Evolutionary conservation across 2,113 vertebrate genomes (phyloP).

Genomic region (Toxotes chatareus): DNA sequence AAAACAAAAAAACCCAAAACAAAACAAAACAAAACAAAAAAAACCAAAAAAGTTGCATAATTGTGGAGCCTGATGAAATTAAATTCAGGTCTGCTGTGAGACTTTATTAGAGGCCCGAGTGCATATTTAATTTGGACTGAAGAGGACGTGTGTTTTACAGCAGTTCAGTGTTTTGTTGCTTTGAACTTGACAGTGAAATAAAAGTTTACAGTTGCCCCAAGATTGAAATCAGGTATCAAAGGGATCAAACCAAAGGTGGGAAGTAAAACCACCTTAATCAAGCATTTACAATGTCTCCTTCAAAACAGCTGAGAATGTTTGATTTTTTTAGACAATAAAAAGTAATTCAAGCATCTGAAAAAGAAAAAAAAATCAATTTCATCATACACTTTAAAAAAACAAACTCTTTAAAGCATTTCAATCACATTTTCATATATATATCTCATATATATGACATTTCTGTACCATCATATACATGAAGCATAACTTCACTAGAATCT

Average conservation of each 20-base stretch:
- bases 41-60: conserved; percentile 19
- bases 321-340: conserved; percentile 8
- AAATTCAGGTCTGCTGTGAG: conserved; percentile 12
- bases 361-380: conserved; percentile 38
- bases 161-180: conserved; percentile 6
- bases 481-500: conserved; percentile 43
- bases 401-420: conserved; percentile 72
- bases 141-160: conserved; percentile 29
- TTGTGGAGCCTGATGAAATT: conserved; percentile 12
- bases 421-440: conserved; percentile 52
- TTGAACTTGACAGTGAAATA: neutral
- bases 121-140: conserved; percentile 23
- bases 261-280: conserved; percentile 23
- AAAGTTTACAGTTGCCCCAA: conserved; percentile 3
- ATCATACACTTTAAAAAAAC: conserved; percentile 48
- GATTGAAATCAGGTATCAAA: conserved; percentile 7
- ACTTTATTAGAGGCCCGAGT: neutral
- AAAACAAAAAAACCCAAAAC: neutral
- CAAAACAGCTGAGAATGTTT: conserved; percentile 30
- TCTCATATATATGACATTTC: conserved; percentile 40
- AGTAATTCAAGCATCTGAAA: conserved; percentile 49
- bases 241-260: conserved; percentile 10
- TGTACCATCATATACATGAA: conserved; percentile 58
- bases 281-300: conserved; percentile 17
- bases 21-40: neutral